Base-by-base conservation (phyloP, 2,797 vertebrate genomes). In the Labeo calbasu region DNA sequence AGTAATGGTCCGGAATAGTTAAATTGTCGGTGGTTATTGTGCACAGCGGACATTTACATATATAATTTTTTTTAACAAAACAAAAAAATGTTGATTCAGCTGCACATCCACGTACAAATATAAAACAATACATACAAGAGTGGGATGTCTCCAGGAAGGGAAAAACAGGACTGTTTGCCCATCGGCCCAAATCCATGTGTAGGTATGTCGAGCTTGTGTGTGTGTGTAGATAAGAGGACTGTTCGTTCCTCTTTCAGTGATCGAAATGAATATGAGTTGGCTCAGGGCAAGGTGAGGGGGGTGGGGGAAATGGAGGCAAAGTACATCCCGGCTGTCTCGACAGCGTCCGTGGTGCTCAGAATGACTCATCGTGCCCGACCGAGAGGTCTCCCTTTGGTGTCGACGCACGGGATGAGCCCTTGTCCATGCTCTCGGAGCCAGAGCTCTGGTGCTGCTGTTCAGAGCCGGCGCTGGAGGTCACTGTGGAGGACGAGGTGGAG, bases 381-480 rank as follows among this genome's bases (percentile, higher is more conserved):
- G 96, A 98, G 91, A 99, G 95, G 89, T 98, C 97, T 90, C 97
- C 97, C 95, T 99, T 99, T 5, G 98, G 98, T 63, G 98, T 99
- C 88, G 97, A 99, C 93, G 98, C 98, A 46, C 97, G 97, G 77
- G 98, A 99, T 68, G 98, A 99, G 92, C 97, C 96, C 94, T 99
- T 99, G 97, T 99, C 98, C 97, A 98, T 97, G 95, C 98, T 98
- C 96, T 99, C 98, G 55, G 98, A 99, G 89, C 98, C 98, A 9
- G 98, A 99, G 95, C 98, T 99, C 96, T 98, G 98, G 94, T 99
- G 97, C 95, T 98, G 98, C 88, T 98, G 98, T 95, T 99, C 98
- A 79, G 98, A 99, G 84, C 96, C 97, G 71, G 96, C 95, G 89
- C 98, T 98, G 94, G 98, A 99, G 90, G 98, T 98, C 93, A 98